phyloP scores from a whole-genome alignment of 1,140 invertebrate genomes.

The Sarcophaga peregrina region DNA sequence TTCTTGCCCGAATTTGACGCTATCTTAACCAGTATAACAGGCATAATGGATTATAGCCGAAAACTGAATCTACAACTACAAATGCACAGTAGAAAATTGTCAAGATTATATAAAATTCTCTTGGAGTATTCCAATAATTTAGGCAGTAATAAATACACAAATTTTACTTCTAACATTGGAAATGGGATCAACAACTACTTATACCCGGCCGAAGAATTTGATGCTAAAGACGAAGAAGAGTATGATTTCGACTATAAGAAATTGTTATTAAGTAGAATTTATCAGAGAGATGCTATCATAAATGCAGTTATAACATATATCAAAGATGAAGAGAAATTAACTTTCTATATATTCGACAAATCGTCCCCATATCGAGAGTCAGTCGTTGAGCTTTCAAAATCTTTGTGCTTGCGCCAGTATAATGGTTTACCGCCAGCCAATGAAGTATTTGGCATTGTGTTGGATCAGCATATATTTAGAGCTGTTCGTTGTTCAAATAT shows the following conservation, averaged over 20 bases:
- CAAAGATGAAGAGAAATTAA: conserved; percentile 11
- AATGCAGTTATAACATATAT: conserved; percentile 23
- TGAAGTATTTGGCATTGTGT: conserved; percentile 42
- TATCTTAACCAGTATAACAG: conserved; percentile 29
- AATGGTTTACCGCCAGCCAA: conserved; percentile 2
- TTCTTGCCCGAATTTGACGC: conserved; percentile 26
- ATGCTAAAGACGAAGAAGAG: not conserved
- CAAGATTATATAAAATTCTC: too few species aligned
- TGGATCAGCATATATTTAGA: conserved; percentile 37
- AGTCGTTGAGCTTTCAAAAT: conserved; percentile 1
- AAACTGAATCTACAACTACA: conserved; percentile 44
- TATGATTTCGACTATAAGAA: not conserved
- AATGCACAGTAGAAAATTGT: not conserved
- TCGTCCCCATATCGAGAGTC: not conserved
- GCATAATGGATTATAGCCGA: conserved; percentile 8
- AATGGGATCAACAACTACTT: not conserved
- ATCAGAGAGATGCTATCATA: not conserved
- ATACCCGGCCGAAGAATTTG: conserved; percentile 27
- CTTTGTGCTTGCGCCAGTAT: conserved; percentile 29
- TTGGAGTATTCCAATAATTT: too few species aligned
- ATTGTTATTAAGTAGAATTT: not conserved
- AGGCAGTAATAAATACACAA: not conserved
- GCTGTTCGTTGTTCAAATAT: conserved; percentile 25
- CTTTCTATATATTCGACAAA: conserved; percentile 36
- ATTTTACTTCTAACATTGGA: not conserved